phyloP scores from a whole-genome alignment of 2,888 invertebrate genomes.

The Chorisops tibialis region DNA sequence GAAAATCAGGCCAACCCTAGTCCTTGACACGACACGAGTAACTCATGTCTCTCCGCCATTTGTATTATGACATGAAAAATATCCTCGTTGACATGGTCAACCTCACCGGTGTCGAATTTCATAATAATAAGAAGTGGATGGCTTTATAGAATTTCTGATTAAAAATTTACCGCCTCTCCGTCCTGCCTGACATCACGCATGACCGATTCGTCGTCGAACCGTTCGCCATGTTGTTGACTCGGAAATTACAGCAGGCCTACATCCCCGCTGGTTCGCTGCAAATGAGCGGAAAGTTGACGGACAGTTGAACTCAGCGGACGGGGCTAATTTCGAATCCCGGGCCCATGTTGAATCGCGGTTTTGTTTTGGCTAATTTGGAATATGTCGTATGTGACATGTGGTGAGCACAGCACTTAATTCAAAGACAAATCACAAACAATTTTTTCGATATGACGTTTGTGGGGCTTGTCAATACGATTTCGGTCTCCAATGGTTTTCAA shows the following conservation, averaged over 20 bases:
- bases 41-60: slow-evolving; percentile 41
- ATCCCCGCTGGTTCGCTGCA: too few relatives aligned
- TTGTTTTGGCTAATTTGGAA: too few relatives aligned
- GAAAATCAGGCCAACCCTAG: neutral
- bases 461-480: slow-evolving; percentile 6
- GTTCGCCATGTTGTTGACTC: slow-evolving; percentile 12
- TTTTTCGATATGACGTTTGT: slow-evolving; percentile 6
- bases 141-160: slow-evolving; percentile 6
- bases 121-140: neutral
- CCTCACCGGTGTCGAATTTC: slow-evolving; percentile 23
- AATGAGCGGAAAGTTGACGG: too few relatives aligned
- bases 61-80: slow-evolving; percentile 25
- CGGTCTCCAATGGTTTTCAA: neutral
- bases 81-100: slow-evolving; percentile 23
- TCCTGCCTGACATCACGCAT: neutral
- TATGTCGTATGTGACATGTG: too few relatives aligned
- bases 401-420: neutral
- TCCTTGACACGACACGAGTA: slow-evolving; percentile 35
- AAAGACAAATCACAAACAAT: slow-evolving; percentile 5
- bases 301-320: too few relatives aligned
- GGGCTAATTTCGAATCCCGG: too few relatives aligned
- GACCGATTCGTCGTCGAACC: slow-evolving; percentile 8
- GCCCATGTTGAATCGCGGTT: too few relatives aligned
- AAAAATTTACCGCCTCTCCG: slow-evolving; percentile 9
- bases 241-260: too few relatives aligned